A percentile compares a stretch with the other conserved stretches of the same genome.
These are phyloP conservation scores for Drosophila eohydei DNA, from an alignment of 2,888 invertebrate genomes.

Conservation along the genomic window DNA sequence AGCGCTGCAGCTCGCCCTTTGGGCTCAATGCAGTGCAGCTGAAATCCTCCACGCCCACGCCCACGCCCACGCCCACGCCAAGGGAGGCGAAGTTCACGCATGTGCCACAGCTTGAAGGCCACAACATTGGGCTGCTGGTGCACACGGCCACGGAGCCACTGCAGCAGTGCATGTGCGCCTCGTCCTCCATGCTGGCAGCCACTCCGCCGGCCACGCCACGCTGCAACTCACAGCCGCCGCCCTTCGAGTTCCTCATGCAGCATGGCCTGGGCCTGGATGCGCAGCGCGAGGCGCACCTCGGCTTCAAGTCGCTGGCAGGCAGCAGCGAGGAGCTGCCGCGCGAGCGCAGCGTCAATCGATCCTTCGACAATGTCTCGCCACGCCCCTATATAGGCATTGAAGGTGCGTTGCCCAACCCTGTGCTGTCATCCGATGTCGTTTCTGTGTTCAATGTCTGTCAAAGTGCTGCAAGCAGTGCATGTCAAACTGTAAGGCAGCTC, in stretches of 20 bases:
- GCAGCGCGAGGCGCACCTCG: background rate
- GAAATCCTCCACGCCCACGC: constrained; percentile 10
- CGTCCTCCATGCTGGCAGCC: constrained; percentile 64
- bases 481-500: background rate
- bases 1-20: constrained; percentile 75
- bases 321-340: constrained; percentile 49
- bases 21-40: constrained; percentile 71
- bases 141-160: constrained; percentile 63
- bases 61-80: constrained; percentile 28
- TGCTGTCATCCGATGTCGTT: background rate
- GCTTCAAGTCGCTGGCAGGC: constrained; percentile 56
- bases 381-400: constrained; percentile 82
- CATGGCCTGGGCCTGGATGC: constrained; percentile 41
- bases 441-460: background rate
- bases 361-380: constrained; percentile 83
- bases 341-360: constrained; percentile 67
- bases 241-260: constrained; percentile 74
- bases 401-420: constrained; percentile 67
- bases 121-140: constrained; percentile 79
- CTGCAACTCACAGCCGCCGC: constrained; percentile 71
- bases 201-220: constrained; percentile 70
- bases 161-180: constrained; percentile 57
- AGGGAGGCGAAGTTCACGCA: constrained; percentile 52
- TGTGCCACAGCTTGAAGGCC: constrained; percentile 81
- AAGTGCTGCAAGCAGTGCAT: constrained; percentile 4